Evolutionary conservation across 1,140 invertebrate species (phyloP), one percentile per base, ranked within the genome.

Genomic region (Euura saliciscinereae): DNA sequence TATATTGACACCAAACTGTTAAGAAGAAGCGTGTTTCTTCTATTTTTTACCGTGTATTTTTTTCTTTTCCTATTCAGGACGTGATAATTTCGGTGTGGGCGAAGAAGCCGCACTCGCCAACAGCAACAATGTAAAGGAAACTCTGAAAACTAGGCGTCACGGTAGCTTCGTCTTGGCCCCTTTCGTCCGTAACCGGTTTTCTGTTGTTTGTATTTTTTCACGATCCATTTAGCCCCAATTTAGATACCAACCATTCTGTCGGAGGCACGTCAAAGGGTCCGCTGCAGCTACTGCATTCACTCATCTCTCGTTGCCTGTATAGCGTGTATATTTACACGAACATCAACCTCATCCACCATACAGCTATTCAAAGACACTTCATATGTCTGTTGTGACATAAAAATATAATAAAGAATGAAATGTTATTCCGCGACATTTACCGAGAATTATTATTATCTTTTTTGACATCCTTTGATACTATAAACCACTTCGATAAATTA

Each of bases 161-260:
- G 51, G 51, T 59, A 59, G 51, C 51, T 59, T n/a, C 10, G 51
- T 59, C 13, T 59, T 59, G 13, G 51, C 10, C 51, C 28, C 28
- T 28, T 28, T 11, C 8, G 13, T 59, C 8, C 51, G 51, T 59
- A 59, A 59, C 51, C 51, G 51, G 51, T 59, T 59, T 59, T 8
- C 51, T 8, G 6, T n/a, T 59, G 51, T 59, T 59, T 59, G 51
- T 59, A 59, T 59, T 59, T 59, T n/a, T 59, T 59, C 51, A 59
- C 51, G 51, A 59, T 59, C 8, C 51, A 59, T 59, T 59, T 59
- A 59, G 51, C 51, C 13, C 6, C 51, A 59, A 59, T 59, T 59
- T 59, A 59, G 51, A n/a, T 59, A n/a, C 8, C 51, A n/a, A n/a
- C 51, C 51, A 59, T 59, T 59, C 51, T 8, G 51, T 59, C 46